Base-by-base conservation (phyloP, 2,113 vertebrate genomes). In the Xenus cinereus region DNA sequence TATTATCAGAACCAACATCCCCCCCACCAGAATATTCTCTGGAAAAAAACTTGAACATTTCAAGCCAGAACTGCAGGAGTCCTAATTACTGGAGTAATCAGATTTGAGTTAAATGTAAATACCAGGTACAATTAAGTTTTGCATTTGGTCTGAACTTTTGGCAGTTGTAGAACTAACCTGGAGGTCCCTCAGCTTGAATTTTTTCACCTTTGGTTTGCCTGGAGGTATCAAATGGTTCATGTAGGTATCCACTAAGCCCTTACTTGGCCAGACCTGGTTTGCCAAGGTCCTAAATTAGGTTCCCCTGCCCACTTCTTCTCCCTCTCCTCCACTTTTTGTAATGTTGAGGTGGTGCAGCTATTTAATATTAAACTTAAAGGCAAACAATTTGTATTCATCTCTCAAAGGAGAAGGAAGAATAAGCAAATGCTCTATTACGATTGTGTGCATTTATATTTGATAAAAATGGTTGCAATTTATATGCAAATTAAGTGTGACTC, bases 391-490 rank as follows among this genome's bases (percentile, higher is more conserved):
- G 80, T 97, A 97, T 98, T 97, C 91, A 76, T 95, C 77, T 91
- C 86, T 95, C 95, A 95, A 83, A 95, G 72, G 94, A 86, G 87
- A 97, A 85, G 50, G 56, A 95, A 96, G 95, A 96, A 95, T 94
- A 95, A 96, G 93, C 87, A 96, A 96, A 96, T 91, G 87, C 33
- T 95, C 83, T 85, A 86, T 95, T 97, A 97, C 30, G 46, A 97
- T 95, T 95, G 93, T 67, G 43, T 93, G 93, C 94, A 89, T 96
- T 97, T 97, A 95, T 97, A 97, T 93, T 96, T 97, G 97, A 97
- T 97, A 97, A 98, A 97, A 96, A 96, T 87, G 89, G 67, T 89
- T 97, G 97, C 95, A 97, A 98, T 98, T 97, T 98, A 97, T 97
- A 97, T 98, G 97, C 89, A 97, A 98, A 98, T 97, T 83, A 84